These are phyloP conservation scores for Phataginus tricuspis DNA, from an alignment of 2,797 vertebrate genomes.

Conservation along the genomic window DNA sequence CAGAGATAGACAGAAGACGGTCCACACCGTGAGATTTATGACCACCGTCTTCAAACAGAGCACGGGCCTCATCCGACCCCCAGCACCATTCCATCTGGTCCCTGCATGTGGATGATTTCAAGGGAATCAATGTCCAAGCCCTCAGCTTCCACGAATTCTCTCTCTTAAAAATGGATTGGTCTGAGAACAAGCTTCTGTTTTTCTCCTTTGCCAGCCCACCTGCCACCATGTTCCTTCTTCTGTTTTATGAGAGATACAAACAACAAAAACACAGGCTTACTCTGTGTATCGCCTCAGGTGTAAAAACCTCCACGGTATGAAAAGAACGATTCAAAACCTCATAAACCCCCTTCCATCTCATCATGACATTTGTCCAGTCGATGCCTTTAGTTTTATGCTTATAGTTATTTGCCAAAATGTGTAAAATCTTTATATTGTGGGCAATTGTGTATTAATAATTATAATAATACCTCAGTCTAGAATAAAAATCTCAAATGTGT, in stretches of 20 bases:
- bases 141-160: background rate
- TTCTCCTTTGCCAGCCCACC: background rate
- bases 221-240: background rate
- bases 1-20: background rate
- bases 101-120: background rate
- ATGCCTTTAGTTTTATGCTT: background rate
- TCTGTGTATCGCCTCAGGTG: background rate
- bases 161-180: background rate
- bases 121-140: background rate
- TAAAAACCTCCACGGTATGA: background rate
- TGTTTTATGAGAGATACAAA: background rate
- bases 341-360: background rate
- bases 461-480: background rate
- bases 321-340: background rate
- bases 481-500: background rate
- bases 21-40: rapidly evolving
- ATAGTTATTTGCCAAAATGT: background rate
- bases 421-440: background rate
- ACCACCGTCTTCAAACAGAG: rapidly evolving
- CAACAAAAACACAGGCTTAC: background rate
- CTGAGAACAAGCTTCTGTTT: background rate
- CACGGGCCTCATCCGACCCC: rapidly evolving
- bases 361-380: background rate
- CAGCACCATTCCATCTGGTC: background rate
- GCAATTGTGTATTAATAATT: background rate